These are phyloP conservation scores for Pogona vitticeps DNA, from an alignment of 2,113 vertebrate species.

Conservation along the genomic window DNA sequence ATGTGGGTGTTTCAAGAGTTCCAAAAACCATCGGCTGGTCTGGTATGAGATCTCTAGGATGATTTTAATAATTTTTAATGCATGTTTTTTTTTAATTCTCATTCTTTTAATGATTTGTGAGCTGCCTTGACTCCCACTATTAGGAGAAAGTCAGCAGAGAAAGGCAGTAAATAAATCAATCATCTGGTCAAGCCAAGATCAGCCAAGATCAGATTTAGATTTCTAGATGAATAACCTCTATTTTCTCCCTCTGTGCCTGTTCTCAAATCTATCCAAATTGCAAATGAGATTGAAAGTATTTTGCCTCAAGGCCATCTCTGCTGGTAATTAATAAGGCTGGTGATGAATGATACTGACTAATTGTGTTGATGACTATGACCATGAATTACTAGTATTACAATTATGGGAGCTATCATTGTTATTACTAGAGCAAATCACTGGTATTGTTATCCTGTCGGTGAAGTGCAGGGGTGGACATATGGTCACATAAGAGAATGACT, in stretches of 20 bases:
- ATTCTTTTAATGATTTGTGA: too few species aligned
- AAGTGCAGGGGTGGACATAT: not conserved
- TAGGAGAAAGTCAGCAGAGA: too few species aligned
- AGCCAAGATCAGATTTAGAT: slow-evolving; percentile 6
- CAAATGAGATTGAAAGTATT: slow-evolving; percentile 39
- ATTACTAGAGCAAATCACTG: not conserved
- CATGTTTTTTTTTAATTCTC: too few species aligned
- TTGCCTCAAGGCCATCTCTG: slow-evolving; percentile 41
- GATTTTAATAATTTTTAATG: too few species aligned
- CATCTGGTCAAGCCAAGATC: slow-evolving; percentile 3
- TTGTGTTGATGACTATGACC: slow-evolving; percentile 24
- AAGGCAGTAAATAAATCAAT: not conserved
- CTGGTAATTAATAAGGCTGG: slow-evolving; percentile 55
- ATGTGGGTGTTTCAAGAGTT: not conserved
- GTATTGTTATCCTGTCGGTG: not conserved
- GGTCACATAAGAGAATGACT: too few species aligned
- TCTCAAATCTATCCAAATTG: slow-evolving; percentile 15
- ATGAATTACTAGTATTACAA: slow-evolving; percentile 19
- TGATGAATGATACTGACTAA: slow-evolving; percentile 52
- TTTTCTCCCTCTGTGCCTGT: not conserved
- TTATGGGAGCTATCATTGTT: not conserved
- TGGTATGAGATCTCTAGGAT: not conserved
- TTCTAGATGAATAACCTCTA: not conserved
- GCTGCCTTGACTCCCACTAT: too few species aligned
- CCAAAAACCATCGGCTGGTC: not conserved